Base-by-base conservation (phyloP, 2,797 vertebrate genomes). In the Squalus acanthias region DNA sequence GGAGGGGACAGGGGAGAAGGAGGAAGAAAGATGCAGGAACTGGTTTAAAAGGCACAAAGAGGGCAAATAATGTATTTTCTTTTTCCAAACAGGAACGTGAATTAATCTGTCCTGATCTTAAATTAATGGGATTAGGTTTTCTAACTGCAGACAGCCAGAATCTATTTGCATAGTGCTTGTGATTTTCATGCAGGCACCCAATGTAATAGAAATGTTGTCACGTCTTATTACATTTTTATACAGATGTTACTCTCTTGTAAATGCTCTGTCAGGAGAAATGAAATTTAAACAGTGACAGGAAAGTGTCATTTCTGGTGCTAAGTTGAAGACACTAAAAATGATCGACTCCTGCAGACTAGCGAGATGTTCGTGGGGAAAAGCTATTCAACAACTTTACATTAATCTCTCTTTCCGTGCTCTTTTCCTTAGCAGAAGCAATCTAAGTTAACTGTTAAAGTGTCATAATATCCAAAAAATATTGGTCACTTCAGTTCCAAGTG, bases 241-340 rank as follows among this genome's bases (percentile, higher is more conserved):
- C 72, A 95, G 74, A 95, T 95, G 72, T 76, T 95, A 74, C 57
- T 95, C 94, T 76, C 70, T 95, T 95, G 70, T 95, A 95, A 95
- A 95, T 76, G 94, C 53, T 72, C 94, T 95, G 94, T 74, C 72
- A 95, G 53, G 53, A 60, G 29, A 95, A 95, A 95, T 57, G 53
- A 76, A 95, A 74, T 95, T 95, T 74, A 74, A 95, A 69, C n/a
- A 95, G 94, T 95, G 94, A 95, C 50, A 53, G 72, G 94, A 76
- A 95, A 95, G 26, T 95, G 69, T 57, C 94, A 57, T 95, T 53
- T 57, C 94, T 74, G 29, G 15, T 33, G 69, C 94, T 74, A 95
- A 72, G 72, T 95, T 76, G 24, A 95, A 95, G 46, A 60, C 70
- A 53, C 70, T 95, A 95, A 74, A 95, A 95, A 95, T 95, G 46